Base-by-base conservation (phyloP, 1,140 invertebrate genomes). In the Akabosia matsudoensis region DNA sequence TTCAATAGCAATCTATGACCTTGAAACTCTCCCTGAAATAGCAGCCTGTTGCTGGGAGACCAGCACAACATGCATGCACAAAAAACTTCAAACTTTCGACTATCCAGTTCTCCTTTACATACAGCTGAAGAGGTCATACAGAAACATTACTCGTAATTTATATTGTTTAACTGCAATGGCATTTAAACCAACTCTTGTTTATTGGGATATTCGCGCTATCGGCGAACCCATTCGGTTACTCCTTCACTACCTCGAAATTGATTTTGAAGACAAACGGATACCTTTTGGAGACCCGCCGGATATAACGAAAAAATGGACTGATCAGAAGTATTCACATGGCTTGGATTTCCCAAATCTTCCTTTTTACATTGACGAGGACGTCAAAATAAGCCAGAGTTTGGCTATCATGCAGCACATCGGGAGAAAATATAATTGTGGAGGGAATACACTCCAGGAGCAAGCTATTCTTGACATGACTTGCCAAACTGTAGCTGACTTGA, bases 301-400 rank as follows among this genome's bases (percentile, higher is more conserved):
- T 82, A 85, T 84, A 74, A 79, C 83, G 70, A 82, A 83, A 24
- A 74, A 37, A 1, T 87, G 86, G 86, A 75, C 82, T 3, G 82
- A 83, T 70, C 83, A 82, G n/a, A 87, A 87, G 72, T 74, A 77
- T 52, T 82, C 79, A 18, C 82, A 87, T 3, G 85, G 84, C 0
- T 79, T 87, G 18, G 84, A 84, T 72, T 86, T 87, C 73, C 85
- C 86, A 22, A 87, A 87, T 83, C 82, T 88, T 22, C 87, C 87
- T 14, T 88, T 88, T 77, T 87, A 85, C 78, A 86, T 88, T 77
- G 87, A 88, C 82, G 87, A 84, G 1, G 84, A 87, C 64, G 74
- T 84, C 0, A 86, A 86, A 76, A 79, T 88, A 4, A 87, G 86
- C 4, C 86, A 88, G 81, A 87, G 85, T 75, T 83, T 84, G 74